Conservation (phyloP, 2,113 vertebrate species). For the Brachyhypopomus occidentalis region DNA sequence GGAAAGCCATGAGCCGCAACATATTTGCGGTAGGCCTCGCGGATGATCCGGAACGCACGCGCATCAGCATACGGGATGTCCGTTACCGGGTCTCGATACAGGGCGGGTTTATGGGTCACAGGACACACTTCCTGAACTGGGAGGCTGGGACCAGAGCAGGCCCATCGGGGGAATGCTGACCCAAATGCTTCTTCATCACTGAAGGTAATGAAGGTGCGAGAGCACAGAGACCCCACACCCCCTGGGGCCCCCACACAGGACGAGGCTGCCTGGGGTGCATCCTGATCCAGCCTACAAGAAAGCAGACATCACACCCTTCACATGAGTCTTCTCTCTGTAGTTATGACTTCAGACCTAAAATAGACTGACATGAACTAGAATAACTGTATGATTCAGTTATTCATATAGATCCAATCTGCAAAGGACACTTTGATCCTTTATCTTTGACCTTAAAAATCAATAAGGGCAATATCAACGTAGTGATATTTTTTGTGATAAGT, state of each 20-base stretch:
- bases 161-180: slow-evolving; percentile 72
- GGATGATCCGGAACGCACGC: slow-evolving; percentile 92
- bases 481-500: too few relatives aligned
- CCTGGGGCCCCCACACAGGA: slow-evolving; percentile 58
- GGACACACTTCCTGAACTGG: slow-evolving; percentile 90
- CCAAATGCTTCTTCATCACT: slow-evolving; percentile 89
- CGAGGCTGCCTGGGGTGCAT: slow-evolving; percentile 58
- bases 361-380: too few relatives aligned
- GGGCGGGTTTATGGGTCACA: slow-evolving; percentile 86
- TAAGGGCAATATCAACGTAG: too few relatives aligned
- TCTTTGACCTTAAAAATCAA: too few relatives aligned
- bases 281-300: slow-evolving; percentile 82
- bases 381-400: too few relatives aligned
- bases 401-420: too few relatives aligned
- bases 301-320: not conserved
- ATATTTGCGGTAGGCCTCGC: slow-evolving; percentile 93
- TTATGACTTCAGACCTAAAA: too few relatives aligned
- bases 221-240: slow-evolving; percentile 77
- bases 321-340: too few relatives aligned
- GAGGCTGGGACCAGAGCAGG: slow-evolving; percentile 64
- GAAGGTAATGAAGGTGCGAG: slow-evolving; percentile 91
- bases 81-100: slow-evolving; percentile 92
- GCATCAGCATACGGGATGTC: slow-evolving; percentile 92
- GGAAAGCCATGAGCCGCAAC: slow-evolving; percentile 91
- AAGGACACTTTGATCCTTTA: too few relatives aligned